These are phyloP conservation scores for Drymonia ruficornis DNA, from an alignment of 2,888 invertebrate genomes.

Conservation along the genomic window DNA sequence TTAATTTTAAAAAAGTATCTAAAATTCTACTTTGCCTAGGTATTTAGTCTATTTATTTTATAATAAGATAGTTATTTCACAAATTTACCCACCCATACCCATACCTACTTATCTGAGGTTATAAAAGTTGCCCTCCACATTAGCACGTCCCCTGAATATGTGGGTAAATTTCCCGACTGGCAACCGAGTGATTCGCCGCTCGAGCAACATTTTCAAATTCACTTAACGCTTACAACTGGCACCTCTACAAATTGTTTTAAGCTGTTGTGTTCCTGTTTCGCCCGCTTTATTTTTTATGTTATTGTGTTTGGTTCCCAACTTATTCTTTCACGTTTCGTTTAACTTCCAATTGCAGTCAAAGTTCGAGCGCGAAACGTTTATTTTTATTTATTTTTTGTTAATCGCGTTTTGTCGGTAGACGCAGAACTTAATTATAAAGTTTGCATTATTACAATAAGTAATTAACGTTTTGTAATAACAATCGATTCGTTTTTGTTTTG, in stretches of 20 bases:
- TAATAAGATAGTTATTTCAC: too few relatives aligned
- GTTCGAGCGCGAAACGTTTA: slow-evolving; percentile 43
- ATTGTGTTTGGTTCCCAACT: slow-evolving; percentile 50
- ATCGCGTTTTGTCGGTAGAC: slow-evolving; percentile 34
- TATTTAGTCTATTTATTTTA: too few relatives aligned
- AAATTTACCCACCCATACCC: too few relatives aligned
- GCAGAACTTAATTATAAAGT: slow-evolving; percentile 44
- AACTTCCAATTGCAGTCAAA: slow-evolving; percentile 37
- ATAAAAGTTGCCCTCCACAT: not conserved
- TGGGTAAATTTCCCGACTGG: not conserved
- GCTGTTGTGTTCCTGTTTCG: slow-evolving; percentile 50
- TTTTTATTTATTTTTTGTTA: slow-evolving; percentile 47
- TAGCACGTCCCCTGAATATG: not conserved
- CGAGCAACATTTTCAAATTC: slow-evolving; percentile 62
- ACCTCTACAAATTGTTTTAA: slow-evolving; percentile 64
- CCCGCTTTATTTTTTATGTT: slow-evolving; percentile 40
- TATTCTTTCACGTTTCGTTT: slow-evolving; percentile 58
- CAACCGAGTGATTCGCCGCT: slow-evolving; percentile 33
- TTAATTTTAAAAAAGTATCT: too few relatives aligned
- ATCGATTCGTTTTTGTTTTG: slow-evolving; percentile 15
- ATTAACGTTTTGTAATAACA: slow-evolving; percentile 33
- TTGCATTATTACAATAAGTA: slow-evolving; percentile 32
- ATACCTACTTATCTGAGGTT: not conserved
- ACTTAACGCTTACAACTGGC: slow-evolving; percentile 71
- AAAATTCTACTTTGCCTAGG: too few relatives aligned